Conservation (phyloP, 2,113 vertebrate genomes). For the Oreocharis arfaki region DNA sequence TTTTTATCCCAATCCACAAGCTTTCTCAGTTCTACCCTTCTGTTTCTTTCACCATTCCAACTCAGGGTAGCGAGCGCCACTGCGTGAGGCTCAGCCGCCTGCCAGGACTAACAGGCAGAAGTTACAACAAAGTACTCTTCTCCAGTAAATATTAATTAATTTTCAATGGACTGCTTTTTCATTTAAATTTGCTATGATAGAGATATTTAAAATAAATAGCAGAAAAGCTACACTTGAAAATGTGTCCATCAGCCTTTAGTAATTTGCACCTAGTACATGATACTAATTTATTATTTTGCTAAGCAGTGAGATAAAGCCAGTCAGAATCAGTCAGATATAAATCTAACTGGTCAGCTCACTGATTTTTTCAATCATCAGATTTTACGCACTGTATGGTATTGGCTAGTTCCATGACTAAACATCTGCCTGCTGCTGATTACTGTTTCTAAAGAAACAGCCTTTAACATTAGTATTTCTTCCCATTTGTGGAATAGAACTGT, state of each 20-base stretch:
- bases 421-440: neutral
- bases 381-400: neutral
- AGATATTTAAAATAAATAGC: neutral
- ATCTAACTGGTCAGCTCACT: neutral
- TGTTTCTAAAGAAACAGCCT: neutral
- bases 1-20: neutral
- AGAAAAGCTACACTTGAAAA: neutral
- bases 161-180: neutral
- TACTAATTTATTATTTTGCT: neutral
- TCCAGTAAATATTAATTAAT: neutral
- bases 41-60: accelerated
- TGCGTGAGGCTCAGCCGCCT: neutral
- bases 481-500: neutral
- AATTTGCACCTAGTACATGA: neutral
- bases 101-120: neutral
- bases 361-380: neutral
- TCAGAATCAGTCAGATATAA: neutral
- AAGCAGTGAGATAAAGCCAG: neutral
- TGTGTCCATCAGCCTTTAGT: neutral
- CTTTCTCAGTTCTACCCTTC: neutral
- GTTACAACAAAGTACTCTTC: neutral
- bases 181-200: neutral
- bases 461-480: neutral
- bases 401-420: neutral
- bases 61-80: accelerated